Evolutionary conservation across 2,113 vertebrate species (phyloP).

Genomic region (Turdus rufiventris): DNA sequence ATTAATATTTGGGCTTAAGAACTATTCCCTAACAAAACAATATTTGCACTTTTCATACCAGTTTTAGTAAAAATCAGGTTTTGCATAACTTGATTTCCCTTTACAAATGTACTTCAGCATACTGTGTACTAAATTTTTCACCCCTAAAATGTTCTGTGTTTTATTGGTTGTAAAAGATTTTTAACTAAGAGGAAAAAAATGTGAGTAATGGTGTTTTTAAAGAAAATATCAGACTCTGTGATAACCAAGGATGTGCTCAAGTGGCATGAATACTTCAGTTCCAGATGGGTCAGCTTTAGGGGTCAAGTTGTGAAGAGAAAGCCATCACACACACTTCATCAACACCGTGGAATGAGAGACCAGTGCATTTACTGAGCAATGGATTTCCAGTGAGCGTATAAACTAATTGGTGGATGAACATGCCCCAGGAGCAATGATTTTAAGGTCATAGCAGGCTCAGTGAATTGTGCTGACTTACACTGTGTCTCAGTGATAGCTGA

Average conservation of each 20-base stretch:
- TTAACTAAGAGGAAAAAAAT: constrained; percentile 10
- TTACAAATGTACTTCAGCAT: neutral
- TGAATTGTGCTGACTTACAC: constrained; percentile 87
- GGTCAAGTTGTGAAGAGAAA: constrained; percentile 81
- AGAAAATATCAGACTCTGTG: constrained; percentile 62
- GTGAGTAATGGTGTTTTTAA: constrained; percentile 56
- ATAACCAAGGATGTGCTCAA: constrained; percentile 66
- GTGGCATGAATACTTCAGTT: constrained; percentile 75
- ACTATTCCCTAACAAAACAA: neutral
- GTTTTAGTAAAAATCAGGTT: neutral
- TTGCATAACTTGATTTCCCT: neutral
- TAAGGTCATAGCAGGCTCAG: constrained; percentile 89
- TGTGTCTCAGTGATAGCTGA: constrained; percentile 85
- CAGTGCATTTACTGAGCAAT: constrained; percentile 75
- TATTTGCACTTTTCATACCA: neutral
- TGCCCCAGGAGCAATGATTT: constrained; percentile 84
- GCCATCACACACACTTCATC: constrained; percentile 85
- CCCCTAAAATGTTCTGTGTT: neutral
- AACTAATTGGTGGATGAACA: constrained; percentile 85
- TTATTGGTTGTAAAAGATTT: neutral
- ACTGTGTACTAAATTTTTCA: neutral
- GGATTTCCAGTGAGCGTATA: constrained; percentile 77
- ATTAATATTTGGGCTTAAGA: neutral
- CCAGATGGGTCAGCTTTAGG: constrained; percentile 77
- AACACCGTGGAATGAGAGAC: constrained; percentile 83